phyloP scores from a whole-genome alignment of 2,888 invertebrate species.

The Bedellia somnulentella region DNA sequence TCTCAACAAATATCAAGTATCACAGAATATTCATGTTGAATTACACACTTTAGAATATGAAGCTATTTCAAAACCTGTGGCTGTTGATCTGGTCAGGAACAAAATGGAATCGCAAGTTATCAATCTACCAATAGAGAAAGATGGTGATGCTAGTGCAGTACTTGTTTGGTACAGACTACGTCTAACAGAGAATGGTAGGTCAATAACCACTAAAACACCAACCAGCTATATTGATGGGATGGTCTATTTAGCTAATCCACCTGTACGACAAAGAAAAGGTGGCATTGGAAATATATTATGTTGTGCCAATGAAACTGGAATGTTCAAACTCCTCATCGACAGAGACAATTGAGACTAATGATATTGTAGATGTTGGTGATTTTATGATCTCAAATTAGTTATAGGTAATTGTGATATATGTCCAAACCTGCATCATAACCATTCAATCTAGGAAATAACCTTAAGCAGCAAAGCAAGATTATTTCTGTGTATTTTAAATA shows the following conservation, averaged over 20 bases:
- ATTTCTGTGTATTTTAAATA: too few species aligned
- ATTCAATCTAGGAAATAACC: too few species aligned
- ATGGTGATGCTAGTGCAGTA: slow-evolving; percentile 48
- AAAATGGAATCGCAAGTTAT: slow-evolving; percentile 16
- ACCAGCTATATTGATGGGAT: slow-evolving; percentile 45
- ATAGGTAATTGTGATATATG: too few species aligned
- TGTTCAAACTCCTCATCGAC: slow-evolving; percentile 29
- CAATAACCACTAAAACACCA: slow-evolving; percentile 38
- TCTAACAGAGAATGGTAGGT: slow-evolving; percentile 28
- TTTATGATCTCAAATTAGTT: too few species aligned
- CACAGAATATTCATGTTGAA: slow-evolving; percentile 56
- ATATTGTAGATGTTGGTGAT: too few species aligned
- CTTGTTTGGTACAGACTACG: slow-evolving; percentile 60
- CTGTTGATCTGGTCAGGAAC: slow-evolving; percentile 20
- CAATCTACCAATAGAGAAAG: slow-evolving; percentile 22
- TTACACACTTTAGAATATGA: slow-evolving; percentile 34
- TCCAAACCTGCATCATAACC: too few species aligned
- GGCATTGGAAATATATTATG: slow-evolving; percentile 23
- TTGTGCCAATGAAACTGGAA: slow-evolving; percentile 28
- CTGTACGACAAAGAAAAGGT: slow-evolving; percentile 20
- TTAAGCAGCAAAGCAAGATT: too few species aligned
- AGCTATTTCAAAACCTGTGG: slow-evolving; percentile 27
- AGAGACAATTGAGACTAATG: slow-evolving; percentile 7
- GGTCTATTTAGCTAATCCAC: slow-evolving; percentile 41
- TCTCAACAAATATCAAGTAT: slow-evolving; percentile 64